Evolutionary conservation across 2,797 vertebrate genomes (phyloP), one percentile per base, ranked within the genome.

Genomic region (Gila robusta): DNA sequence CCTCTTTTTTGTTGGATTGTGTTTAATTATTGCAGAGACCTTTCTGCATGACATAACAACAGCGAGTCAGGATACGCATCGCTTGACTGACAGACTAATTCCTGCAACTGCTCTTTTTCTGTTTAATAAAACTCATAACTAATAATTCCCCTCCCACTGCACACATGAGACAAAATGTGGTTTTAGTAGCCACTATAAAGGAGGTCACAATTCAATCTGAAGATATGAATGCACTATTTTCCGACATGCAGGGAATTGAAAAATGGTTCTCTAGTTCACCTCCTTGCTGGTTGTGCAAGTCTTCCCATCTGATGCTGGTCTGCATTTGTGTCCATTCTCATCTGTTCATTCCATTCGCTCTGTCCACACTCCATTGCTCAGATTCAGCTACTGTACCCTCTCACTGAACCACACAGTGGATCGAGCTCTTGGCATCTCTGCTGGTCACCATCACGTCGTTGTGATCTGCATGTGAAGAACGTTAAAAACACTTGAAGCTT

Each of bases 201-300:
- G 87, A 90, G 88, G 87, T 87, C 85, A 90, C 89, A 88, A 23
- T 32, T 70, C 23, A 69, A 32, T 41, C 44, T 21, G 19, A 59
- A 81, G 28, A 79, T 35, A 79, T 9, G 10, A 52, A 78, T 41
- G 32, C 1, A 35, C 28, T 85, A 39, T 80, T 59, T 73, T 64
- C 35, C 62, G 16, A 52, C 35, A 49, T 32, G 41, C 54, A 62
- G 70, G 23, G 5, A 47, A 37, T 7, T 54, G 37, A 88, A 79
- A 83, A 70, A 71, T 52, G 41, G 77, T 89, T 88, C 82, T 91
- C 86, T 88, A 90, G 86, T 88, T 88, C 87, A 88, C 89, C 88
- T 89, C 88, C 88, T 82, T 84, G 87, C 93, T 94, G 94, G 91
- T 92, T 94, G 88, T 88, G 64, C 89, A 91, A 86, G 91, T 92